These are phyloP conservation scores for Sinocyclocheilus maitianheensis DNA, from an alignment of 2,113 vertebrate genomes.

Conservation along the genomic window DNA sequence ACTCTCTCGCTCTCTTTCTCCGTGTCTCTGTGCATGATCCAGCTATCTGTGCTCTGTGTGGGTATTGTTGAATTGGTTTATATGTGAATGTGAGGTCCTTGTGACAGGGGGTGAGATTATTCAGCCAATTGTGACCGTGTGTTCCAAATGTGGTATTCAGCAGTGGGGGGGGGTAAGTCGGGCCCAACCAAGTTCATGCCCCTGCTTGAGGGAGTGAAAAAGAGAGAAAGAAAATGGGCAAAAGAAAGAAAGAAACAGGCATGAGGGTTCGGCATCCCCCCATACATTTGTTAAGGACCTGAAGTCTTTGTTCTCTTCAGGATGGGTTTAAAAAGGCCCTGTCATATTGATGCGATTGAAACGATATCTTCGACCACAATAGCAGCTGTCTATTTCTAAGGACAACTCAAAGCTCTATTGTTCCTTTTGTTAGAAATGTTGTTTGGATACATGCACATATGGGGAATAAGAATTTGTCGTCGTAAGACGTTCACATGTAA, in stretches of 20 bases:
- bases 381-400: conserved; percentile 76
- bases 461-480: conserved; percentile 73
- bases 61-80: conserved; percentile 85
- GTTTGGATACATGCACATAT: conserved; percentile 78
- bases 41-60: conserved; percentile 95
- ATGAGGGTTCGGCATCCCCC: conserved; percentile 83
- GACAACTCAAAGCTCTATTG: conserved; percentile 77
- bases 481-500: conserved; percentile 77
- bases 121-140: conserved; percentile 91
- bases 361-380: conserved; percentile 78
- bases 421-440: conserved; percentile 74
- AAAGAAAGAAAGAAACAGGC: conserved; percentile 65
- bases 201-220: conserved; percentile 81
- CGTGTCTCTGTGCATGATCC: conserved; percentile 92
- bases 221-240: conserved; percentile 32
- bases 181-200: conserved; percentile 83
- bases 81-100: conserved; percentile 85
- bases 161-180: conserved; percentile 79
- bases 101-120: conserved; percentile 86
- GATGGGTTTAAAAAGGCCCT: conserved; percentile 77
- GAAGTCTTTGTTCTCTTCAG: conserved; percentile 77
- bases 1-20: conserved; percentile 67
- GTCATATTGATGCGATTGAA: conserved; percentile 80
- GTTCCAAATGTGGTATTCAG: conserved; percentile 88
- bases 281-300: conserved; percentile 85